Conservation (phyloP, 2,888 invertebrate species). For the Matsumyia berberina region DNA sequence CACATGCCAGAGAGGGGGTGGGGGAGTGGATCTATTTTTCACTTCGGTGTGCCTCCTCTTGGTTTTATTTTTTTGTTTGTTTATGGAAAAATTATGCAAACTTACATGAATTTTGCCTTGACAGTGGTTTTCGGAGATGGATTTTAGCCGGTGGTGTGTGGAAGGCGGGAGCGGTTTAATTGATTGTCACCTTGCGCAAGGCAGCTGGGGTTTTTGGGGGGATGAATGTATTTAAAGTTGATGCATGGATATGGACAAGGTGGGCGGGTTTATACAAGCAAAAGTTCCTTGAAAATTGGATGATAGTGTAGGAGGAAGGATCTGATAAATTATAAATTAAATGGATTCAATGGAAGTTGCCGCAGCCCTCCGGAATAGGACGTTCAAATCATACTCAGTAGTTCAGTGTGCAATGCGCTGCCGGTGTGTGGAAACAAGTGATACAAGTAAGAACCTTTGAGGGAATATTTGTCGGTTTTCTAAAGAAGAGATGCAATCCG, state of each 20-base stretch:
- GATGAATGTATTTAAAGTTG: not conserved
- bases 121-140: slow-evolving; percentile 14
- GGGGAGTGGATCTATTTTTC: slow-evolving; percentile 9
- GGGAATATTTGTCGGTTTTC: too few relatives aligned
- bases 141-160: not conserved
- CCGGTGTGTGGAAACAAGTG: too few relatives aligned
- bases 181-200: not conserved
- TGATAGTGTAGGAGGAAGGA: too few relatives aligned
- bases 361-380: too few relatives aligned
- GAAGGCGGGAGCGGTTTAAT: slow-evolving; percentile 10
- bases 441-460: too few relatives aligned
- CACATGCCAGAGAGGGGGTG: not conserved
- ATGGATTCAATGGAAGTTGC: too few relatives aligned
- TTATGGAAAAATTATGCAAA: slow-evolving; percentile 33
- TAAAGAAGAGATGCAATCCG: too few relatives aligned
- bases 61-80: not conserved
- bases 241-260: not conserved
- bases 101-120: not conserved
- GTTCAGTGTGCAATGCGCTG: too few relatives aligned
- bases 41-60: not conserved
- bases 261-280: not conserved
- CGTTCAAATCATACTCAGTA: too few relatives aligned
- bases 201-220: not conserved
- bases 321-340: too few relatives aligned
- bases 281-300: too few relatives aligned